A percentile compares a stretch with the other conserved stretches of the same genome.
phyloP scores from a whole-genome alignment of 2,113 vertebrate species.

The Chaetodon auriga region DNA sequence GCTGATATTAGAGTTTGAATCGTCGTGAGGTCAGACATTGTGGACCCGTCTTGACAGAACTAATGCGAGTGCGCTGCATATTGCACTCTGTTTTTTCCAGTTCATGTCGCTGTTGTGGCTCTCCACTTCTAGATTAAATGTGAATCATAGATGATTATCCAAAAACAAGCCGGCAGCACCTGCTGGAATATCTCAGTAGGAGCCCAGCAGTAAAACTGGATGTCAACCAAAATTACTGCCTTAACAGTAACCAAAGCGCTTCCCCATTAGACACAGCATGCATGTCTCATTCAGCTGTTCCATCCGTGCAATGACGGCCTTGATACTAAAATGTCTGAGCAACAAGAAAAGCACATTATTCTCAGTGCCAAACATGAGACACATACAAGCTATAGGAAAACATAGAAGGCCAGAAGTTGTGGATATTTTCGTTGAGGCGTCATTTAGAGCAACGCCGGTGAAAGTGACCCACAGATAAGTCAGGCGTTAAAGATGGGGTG shows the following conservation, averaged over 20 bases:
- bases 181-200: slow-evolving; percentile 29
- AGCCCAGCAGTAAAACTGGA: slow-evolving; percentile 7
- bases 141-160: slow-evolving; percentile 23
- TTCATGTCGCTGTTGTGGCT: slow-evolving; percentile 10
- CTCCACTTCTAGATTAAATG: slow-evolving; percentile 1
- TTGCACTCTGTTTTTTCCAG: neutral
- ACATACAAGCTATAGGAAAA: neutral
- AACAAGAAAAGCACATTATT: neutral
- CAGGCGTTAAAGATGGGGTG: neutral
- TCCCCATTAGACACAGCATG: neutral
- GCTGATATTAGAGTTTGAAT: slow-evolving; percentile 6
- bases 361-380: neutral
- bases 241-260: neutral
- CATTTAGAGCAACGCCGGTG: neutral
- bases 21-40: neutral
- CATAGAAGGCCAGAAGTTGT: neutral
- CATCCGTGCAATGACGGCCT: neutral
- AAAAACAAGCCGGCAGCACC: slow-evolving; percentile 10
- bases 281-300: neutral
- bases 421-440: neutral
- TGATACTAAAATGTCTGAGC: neutral
- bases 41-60: neutral
- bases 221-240: neutral
- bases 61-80: neutral
- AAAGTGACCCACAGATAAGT: neutral